A percentile compares a stretch with the other conserved stretches of the same genome.
Conservation (phyloP, 1,140 invertebrate species). For the Zaprionus gabonicus region DNA sequence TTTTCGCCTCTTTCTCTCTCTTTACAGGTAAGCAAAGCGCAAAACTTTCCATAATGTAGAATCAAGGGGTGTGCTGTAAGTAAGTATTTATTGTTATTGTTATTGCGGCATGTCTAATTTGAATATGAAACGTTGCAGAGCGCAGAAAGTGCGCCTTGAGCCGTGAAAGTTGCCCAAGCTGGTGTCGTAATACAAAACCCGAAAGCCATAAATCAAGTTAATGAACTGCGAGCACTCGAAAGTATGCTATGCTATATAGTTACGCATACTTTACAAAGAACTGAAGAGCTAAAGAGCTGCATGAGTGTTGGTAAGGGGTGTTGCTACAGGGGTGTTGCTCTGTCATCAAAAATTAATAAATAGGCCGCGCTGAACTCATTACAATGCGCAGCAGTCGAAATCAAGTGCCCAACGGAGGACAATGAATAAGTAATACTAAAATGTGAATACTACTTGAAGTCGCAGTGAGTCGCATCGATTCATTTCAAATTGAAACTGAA, state of each 20-base stretch:
- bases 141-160: background rate
- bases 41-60: slow-evolving; percentile 13
- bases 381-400: slow-evolving; percentile 19
- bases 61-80: slow-evolving; percentile 19
- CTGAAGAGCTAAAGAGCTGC: slow-evolving; percentile 41
- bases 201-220: slow-evolving; percentile 45
- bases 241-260: slow-evolving; percentile 25
- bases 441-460: slow-evolving; percentile 32
- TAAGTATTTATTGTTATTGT: slow-evolving; percentile 29
- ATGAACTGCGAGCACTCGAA: slow-evolving; percentile 25
- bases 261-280: slow-evolving; percentile 6
- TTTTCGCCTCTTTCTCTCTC: background rate
- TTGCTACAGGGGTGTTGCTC: slow-evolving; percentile 22
- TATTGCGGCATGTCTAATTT: slow-evolving; percentile 9
- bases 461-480: slow-evolving; percentile 41
- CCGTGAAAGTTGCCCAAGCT: slow-evolving; percentile 9
- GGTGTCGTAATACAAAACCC: slow-evolving; percentile 13
- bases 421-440: slow-evolving; percentile 61
- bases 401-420: slow-evolving; percentile 7
- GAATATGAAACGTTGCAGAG: background rate
- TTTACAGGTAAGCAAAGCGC: background rate
- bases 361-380: slow-evolving; percentile 46
- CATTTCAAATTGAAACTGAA: slow-evolving; percentile 5
- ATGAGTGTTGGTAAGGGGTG: background rate
- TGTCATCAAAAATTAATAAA: slow-evolving; percentile 66